Evolutionary conservation across 1,140 invertebrate genomes (phyloP), one percentile per base, ranked within the genome.

Genomic region (Zophobas atratus): DNA sequence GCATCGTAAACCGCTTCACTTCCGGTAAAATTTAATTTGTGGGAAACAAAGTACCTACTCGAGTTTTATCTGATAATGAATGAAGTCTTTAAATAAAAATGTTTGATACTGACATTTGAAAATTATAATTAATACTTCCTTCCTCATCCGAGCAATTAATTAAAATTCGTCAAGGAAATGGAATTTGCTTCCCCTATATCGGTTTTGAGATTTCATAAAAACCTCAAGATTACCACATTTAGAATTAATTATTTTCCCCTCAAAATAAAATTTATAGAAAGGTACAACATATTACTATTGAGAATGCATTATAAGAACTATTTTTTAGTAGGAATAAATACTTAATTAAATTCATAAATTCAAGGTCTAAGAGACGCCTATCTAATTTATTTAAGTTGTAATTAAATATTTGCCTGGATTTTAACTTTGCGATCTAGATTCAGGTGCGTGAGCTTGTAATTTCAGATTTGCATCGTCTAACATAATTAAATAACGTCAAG

Each of bases 391-490:
- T 67, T 67, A 67, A 43, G 8, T 4, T 43, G 43, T 67, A 67
- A 67, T 67, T 67, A 67, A 60, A 67, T 43, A 39, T 36, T 67
- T 43, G 6, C 35, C 20, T 6, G 33, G 8, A 67, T 46, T 51
- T 51, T 51, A 20, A 51, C 6, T 51, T 51, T 20, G 43, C 8
- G 56, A 6, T 2, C 5, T 60, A 60, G 56, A 36, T 67, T 67
- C 38, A 67, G 60, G 38, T 67, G 39, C 38, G 39, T 67, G 20
- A 43, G 60, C 60, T 67, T 67, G 60, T 67, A 67, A 67, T 67
- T 67, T 67, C 60, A 67, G 60, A 67, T 67, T 67, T 67, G 60
- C 60, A 67, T 60, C 60, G 38, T 67, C 60, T 43, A 41, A 43
- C 60, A 32, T 67, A 67, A 67, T 67, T 67, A 67, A 67, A 67